Conservation (phyloP, 2,888 invertebrate genomes). For the Zygogramma bicolorata region DNA sequence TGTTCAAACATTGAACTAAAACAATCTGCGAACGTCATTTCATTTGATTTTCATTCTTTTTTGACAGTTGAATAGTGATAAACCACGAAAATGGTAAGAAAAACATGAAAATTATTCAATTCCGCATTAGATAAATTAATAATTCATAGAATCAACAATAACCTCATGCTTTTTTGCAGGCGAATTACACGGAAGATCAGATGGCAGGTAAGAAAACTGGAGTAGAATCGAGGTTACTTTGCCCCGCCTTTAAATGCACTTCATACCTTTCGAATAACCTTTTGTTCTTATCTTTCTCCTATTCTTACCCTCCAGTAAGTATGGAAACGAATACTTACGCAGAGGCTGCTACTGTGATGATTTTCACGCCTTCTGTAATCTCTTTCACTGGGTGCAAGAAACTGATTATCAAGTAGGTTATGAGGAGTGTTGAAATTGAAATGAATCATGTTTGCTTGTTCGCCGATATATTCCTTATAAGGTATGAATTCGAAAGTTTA, state of each 20-base stretch:
- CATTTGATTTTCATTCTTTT: constrained; percentile 41
- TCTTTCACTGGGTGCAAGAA: constrained; percentile 30
- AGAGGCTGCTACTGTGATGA: not conserved
- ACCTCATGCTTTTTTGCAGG: constrained; percentile 71
- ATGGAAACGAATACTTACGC: not conserved
- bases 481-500: constrained; percentile 71
- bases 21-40: constrained; percentile 44
- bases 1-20: constrained; percentile 37
- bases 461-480: constrained; percentile 74
- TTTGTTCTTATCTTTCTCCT: constrained; percentile 5
- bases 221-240: constrained; percentile 65
- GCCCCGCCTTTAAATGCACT: constrained; percentile 61
- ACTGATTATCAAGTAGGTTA: constrained; percentile 53
- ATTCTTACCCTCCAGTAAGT: not conserved
- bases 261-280: constrained; percentile 55
- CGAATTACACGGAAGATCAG: constrained; percentile 91
- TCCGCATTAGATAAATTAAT: not conserved
- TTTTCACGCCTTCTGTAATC: not conserved
- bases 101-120: constrained; percentile 9
- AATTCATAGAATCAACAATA: constrained; percentile 6
- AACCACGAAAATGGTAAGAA: constrained; percentile 56
- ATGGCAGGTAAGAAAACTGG: constrained; percentile 83
- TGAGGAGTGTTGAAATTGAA: constrained; percentile 50
- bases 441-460: constrained; percentile 65
- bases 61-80: constrained; percentile 53